Conservation (phyloP, 92 coral and sea anemone species). For the Nematostella vectensis region DNA sequence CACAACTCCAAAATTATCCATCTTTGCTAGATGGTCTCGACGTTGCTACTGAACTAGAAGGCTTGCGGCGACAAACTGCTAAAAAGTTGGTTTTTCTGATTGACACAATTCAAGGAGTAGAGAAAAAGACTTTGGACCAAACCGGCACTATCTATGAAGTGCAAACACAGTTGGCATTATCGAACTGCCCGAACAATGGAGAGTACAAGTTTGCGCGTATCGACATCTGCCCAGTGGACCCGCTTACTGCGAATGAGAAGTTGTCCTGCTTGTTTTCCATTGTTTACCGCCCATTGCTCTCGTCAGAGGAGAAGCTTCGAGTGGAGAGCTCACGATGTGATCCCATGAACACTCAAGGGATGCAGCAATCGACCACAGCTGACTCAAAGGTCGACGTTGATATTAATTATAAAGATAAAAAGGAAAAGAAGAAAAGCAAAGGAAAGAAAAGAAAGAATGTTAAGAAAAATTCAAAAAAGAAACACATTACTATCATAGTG, state of each 20-base stretch:
- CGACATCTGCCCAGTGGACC: neutral
- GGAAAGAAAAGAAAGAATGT: too few species aligned
- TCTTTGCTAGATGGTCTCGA: neutral
- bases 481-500: too few species aligned
- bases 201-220: neutral
- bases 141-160: too few species aligned
- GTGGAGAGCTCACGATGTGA: neutral
- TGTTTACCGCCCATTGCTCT: neutral
- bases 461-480: too few species aligned
- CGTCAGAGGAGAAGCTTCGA: neutral
- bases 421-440: too few species aligned
- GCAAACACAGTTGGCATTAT: neutral
- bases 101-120: neutral
- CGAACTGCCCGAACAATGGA: conserved; percentile 2
- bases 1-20: neutral
- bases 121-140: neutral
- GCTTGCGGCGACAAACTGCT: neutral
- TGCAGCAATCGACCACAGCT: too few species aligned
- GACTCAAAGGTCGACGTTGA: too few species aligned
- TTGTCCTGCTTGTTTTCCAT: neutral
- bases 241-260: neutral
- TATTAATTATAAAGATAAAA: too few species aligned
- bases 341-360: neutral
- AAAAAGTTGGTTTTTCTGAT: neutral
- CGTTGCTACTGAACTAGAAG: neutral